A percentile compares a stretch with the other conserved stretches of the same genome.
Evolutionary conservation across 2,797 vertebrate genomes (phyloP).

Genomic region (Ctenochaetus hawaiiensis): DNA sequence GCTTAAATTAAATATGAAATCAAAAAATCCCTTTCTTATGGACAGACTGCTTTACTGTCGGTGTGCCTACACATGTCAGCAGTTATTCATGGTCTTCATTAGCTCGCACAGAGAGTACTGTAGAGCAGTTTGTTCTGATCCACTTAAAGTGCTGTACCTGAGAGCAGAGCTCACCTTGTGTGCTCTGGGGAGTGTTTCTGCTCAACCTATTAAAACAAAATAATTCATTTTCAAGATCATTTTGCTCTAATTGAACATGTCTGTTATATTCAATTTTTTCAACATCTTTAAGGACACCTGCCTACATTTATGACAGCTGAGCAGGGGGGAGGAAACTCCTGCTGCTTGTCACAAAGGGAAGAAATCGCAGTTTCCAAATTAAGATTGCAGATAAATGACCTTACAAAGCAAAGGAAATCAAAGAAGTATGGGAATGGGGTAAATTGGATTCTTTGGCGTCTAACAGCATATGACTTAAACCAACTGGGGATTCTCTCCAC

Average conservation of each 20-base stretch:
- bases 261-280: constrained; percentile 66
- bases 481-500: constrained; percentile 85
- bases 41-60: constrained; percentile 6
- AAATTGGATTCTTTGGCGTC: constrained; percentile 86
- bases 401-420: constrained; percentile 86
- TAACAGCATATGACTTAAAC: constrained; percentile 88
- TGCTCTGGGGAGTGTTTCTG: constrained; percentile 74
- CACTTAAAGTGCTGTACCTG: constrained; percentile 58
- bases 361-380: constrained; percentile 86
- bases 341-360: constrained; percentile 78
- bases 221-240: constrained; percentile 77
- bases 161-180: constrained; percentile 65
- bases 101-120: constrained; percentile 50
- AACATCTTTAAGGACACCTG: constrained; percentile 77
- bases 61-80: constrained; percentile 21
- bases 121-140: constrained; percentile 63
- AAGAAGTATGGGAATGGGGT: constrained; percentile 84
- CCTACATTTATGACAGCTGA: constrained; percentile 73
- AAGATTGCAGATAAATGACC: constrained; percentile 87
- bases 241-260: constrained; percentile 80
- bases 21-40: constrained; percentile 31
- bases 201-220: constrained; percentile 78
- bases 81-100: constrained; percentile 54
- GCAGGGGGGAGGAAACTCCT: constrained; percentile 45
- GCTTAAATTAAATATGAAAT: constrained; percentile 41